Evolutionary conservation across 2,113 vertebrate genomes (phyloP).

Genomic region (Origma solitaria): DNA sequence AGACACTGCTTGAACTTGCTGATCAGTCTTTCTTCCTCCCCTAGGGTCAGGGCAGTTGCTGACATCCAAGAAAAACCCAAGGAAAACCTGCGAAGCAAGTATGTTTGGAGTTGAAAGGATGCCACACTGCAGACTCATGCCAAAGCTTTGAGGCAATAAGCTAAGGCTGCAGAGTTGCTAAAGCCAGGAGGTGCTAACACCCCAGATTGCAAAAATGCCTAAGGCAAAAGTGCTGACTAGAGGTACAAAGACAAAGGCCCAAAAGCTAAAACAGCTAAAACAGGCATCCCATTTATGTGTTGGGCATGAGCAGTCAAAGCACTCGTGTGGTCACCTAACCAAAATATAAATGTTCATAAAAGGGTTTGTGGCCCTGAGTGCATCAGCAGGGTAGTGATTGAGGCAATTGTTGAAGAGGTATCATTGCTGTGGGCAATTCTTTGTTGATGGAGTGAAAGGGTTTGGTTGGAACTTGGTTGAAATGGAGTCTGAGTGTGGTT

Average conservation of each 20-base stretch:
- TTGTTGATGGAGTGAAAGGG: background rate
- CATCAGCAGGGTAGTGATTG: background rate
- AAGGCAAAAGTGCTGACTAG: background rate
- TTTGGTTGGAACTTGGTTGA: background rate
- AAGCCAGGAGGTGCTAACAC: conserved; percentile 27
- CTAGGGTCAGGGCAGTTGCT: conserved; percentile 21
- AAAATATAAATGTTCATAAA: background rate
- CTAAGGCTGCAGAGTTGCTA: conserved; percentile 31
- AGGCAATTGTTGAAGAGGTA: background rate
- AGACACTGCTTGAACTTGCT: conserved; percentile 43
- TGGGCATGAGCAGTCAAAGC: background rate
- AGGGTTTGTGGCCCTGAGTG: background rate
- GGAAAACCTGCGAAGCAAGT: conserved; percentile 41
- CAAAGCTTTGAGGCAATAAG: conserved; percentile 44
- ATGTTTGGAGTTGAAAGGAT: conserved; percentile 49
- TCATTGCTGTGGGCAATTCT: background rate
- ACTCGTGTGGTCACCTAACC: background rate
- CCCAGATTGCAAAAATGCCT: conserved; percentile 21
- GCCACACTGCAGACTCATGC: conserved; percentile 20
- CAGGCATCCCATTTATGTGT: background rate
- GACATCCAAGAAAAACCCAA: conserved; percentile 10
- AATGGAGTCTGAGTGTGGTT: background rate
- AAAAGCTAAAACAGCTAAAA: background rate
- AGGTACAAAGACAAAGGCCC: background rate
- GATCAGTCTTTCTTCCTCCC: background rate